Evolutionary conservation across 2,888 invertebrate species (phyloP).

Genomic region (Nomada flava): DNA sequence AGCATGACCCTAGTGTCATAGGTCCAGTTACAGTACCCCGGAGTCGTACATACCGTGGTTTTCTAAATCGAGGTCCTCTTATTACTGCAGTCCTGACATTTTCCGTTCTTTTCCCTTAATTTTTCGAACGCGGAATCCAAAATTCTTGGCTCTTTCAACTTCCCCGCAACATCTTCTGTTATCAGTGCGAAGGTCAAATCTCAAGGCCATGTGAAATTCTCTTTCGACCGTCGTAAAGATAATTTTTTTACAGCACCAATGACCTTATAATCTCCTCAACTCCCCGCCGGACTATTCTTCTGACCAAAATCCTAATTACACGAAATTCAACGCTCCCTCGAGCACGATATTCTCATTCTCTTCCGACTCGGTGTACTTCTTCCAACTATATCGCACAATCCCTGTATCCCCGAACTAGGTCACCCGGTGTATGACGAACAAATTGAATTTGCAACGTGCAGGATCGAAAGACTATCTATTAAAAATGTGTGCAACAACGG

Average conservation of each 20-base stretch:
- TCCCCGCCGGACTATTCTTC: background rate
- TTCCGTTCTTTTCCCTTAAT: too few species aligned
- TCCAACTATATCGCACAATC: background rate
- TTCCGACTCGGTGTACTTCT: background rate
- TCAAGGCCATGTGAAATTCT: background rate
- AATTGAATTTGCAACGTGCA: conserved; percentile 23
- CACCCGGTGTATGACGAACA: conserved; percentile 9
- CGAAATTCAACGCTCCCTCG: background rate
- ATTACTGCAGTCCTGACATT: too few species aligned
- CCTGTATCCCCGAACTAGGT: conserved; percentile 7
- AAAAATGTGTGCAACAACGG: conserved; percentile 1
- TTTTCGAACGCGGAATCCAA: too few species aligned
- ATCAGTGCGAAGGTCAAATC: background rate
- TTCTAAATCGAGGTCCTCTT: too few species aligned
- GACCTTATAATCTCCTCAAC: background rate
- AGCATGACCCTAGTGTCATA: too few species aligned
- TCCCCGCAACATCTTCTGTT: too few species aligned
- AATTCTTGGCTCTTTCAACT: too few species aligned
- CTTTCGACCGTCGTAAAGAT: background rate
- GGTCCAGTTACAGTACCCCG: too few species aligned
- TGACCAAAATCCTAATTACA: background rate
- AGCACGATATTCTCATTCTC: conserved; percentile 1
- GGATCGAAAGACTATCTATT: conserved; percentile 6
- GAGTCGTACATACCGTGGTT: too few species aligned
- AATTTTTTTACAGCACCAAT: background rate